Evolutionary conservation across 2,888 invertebrate genomes (phyloP), one percentile per base, ranked within the genome.

Genomic region (Drosophila mercatorum): DNA sequence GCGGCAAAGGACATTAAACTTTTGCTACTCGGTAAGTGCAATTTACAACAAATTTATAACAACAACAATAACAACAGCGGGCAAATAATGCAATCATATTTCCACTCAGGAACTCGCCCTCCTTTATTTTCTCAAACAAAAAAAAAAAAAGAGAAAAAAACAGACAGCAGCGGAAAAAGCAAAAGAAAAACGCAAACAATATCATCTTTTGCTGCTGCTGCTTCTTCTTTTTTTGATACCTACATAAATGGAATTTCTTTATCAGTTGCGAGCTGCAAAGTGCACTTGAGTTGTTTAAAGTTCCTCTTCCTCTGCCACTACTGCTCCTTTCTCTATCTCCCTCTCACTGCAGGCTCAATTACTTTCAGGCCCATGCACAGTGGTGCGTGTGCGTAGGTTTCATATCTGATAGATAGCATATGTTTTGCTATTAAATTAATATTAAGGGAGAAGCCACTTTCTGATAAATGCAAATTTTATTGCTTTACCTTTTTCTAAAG

Each of bases 1-100:
- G 98, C 99, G 78, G 98, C 98, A 91, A 98, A 99, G 94, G 99
- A 99, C 94, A 99, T 99, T 93, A 99, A 99, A 94, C 95, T 99
- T 88, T 94, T 99, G 91, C 95, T 99, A 88, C 95, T 99, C 94
- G 99, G 99, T 99, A 95, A 94, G 95, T 91, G 59, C 34, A 46
- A 63, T 58, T 56, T 41, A 59, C 28, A 57, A 56, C 31, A 59
- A 59, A 38, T 43, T 57, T 38, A 11, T 38, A 56, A 68, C 40
- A 67, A 49, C 31, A 47, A 41, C 47, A 60, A 17, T 28, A 57
- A 59, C 49, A 67, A 28, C 26, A 41, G 34, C 41, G 43, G n/a
- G 4, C 41, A 40, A 44, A 55, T n/a, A 66, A 47, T 46, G 26
- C 57, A 61, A 53, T 53, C 61, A 38, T 28, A 40, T 59, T 34